Conservation (phyloP, 2,113 vertebrate species). For the human region GRCh38 chr2:204890501-204891000, state of each 20-base stretch:
- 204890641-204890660: conserved; percentile 28
- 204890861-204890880: conserved; percentile 31
- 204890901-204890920: conserved; percentile 58
- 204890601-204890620: conserved; percentile 17
- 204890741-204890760: neutral
- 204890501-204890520: conserved; percentile 8
- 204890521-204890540: conserved; percentile 19
- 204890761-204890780: accelerated
- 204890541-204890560: neutral
- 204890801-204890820: neutral
- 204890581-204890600: neutral
- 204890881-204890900: conserved; percentile 73
- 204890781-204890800: neutral
- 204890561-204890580: neutral
- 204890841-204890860: conserved; percentile 44
- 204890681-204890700: neutral
- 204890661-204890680: neutral
- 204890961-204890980: conserved; percentile 70
- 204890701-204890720: neutral
- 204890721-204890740: neutral
- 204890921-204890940: conserved; percentile 69
- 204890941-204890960: conserved; percentile 44
- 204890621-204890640: conserved; percentile 38
- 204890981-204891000: conserved; percentile 75
- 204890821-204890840: neutral